A percentile compares a stretch with the other conserved stretches of the same genome.
Conservation (phyloP, 2,113 vertebrate genomes). For the Recurvirostra avosetta region DNA sequence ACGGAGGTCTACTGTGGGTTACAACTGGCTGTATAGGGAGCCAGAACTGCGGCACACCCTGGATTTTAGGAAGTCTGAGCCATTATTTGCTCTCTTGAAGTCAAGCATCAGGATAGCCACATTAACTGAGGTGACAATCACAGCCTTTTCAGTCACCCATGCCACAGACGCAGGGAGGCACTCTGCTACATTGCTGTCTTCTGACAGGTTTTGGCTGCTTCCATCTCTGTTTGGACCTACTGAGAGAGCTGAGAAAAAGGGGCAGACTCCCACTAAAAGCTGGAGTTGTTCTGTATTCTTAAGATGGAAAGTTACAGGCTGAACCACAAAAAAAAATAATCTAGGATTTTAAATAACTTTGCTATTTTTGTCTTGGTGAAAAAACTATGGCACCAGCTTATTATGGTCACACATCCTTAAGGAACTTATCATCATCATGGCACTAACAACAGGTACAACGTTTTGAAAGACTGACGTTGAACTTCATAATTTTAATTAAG, state of each 20-base stretch:
- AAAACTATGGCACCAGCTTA: background rate
- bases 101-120: background rate
- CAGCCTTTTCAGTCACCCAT: background rate
- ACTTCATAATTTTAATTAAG: conserved; percentile 33
- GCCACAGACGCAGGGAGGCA: background rate
- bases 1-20: background rate
- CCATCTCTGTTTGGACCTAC: background rate
- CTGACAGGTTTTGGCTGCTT: background rate
- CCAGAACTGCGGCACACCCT: background rate
- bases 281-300: background rate
- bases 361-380: background rate
- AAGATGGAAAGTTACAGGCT: background rate
- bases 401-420: background rate
- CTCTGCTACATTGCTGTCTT: background rate
- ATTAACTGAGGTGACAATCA: background rate
- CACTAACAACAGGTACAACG: background rate
- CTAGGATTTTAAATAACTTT: background rate
- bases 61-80: background rate
- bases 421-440: background rate
- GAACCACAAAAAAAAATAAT: background rate
- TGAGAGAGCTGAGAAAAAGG: background rate
- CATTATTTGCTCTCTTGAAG: background rate
- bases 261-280: background rate
- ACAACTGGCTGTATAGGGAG: background rate
- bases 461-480: background rate